Conservation (phyloP, 2,113 vertebrate genomes). For the Gobiocypris rarus region DNA sequence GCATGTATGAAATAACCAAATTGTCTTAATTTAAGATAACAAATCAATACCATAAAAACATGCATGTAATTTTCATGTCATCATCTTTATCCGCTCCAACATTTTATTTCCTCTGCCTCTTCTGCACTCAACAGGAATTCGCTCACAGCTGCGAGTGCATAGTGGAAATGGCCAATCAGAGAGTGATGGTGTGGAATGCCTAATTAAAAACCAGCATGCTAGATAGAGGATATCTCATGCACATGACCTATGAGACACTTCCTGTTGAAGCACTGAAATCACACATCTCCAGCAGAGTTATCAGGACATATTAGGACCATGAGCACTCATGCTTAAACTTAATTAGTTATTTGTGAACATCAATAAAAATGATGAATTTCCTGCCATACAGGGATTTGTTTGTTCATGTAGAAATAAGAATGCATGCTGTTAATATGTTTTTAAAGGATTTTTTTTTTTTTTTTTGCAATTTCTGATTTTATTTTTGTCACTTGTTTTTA, state of each 20-base stretch:
- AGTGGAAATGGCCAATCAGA: conserved; percentile 35
- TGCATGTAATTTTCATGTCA: conserved; percentile 6
- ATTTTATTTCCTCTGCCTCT: conserved; percentile 13
- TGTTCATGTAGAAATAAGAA: not conserved
- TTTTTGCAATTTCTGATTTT: not conserved
- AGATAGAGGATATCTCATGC: conserved; percentile 36
- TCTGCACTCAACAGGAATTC: not conserved
- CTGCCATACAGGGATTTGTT: not conserved
- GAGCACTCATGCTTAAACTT: not conserved
- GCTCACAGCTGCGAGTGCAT: not conserved
- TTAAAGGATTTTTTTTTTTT: not conserved
- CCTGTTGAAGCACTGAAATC: conserved; percentile 6
- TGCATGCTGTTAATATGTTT: not conserved
- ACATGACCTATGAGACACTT: conserved; percentile 33
- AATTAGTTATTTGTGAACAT: conserved; percentile 16
- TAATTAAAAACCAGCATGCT: conserved; percentile 46
- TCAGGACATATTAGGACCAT: conserved; percentile 13
- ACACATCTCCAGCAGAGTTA: conserved; percentile 24
- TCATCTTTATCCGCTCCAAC: not conserved
- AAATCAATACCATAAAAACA: not conserved
- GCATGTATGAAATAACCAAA: not conserved
- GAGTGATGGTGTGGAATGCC: conserved; percentile 42
- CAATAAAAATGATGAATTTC: not conserved
- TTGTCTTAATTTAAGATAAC: not conserved
- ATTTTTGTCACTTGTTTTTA: not conserved